Evolutionary conservation across 2,888 invertebrate genomes (phyloP), one percentile per base, ranked within the genome.

Genomic region (Drosophila nigricruria): DNA sequence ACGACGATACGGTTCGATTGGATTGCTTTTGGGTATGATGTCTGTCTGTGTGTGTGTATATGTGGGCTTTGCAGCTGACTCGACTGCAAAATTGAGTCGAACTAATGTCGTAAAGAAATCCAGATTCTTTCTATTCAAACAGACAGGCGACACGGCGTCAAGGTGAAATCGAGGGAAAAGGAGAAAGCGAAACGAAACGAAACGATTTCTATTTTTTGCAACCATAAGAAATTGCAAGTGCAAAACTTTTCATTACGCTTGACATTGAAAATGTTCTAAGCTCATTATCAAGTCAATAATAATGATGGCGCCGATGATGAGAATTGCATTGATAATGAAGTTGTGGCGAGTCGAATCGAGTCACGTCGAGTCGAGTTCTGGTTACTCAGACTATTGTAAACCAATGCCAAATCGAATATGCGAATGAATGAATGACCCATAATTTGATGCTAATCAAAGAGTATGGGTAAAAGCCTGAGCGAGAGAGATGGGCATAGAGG

Each of bases 21-120:
- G 40, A 32, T 54, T 65, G 18, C 27, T 32, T 47, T 34, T 32
- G 10, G 36, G 53, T 30, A 23, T 34, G 52, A 23, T 20, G 40
- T 25, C n/a, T n/a, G 53, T 9, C 9, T 23, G 43, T 25, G 25
- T n/a, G 47, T 27, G n/a, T 18, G 36, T 53, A 18, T 62, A 18
- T 43, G 65, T 18, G 27, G 36, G 42, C 30, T 65, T 62, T 36
- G 58, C 58, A 72, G 59, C 57, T 69, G 52, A 58, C 60, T 50
- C 56, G 63, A 59, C 71, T 77, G 70, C 62, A 72, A 80, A 75
- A 82, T 78, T 62, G 72, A 54, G 57, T 77, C 67, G 54, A 70
- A 70, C 70, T 85, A 85, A 85, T 84, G 80, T 82, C 73, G 73
- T 61, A 42, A 58, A 56, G 60, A 56, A 72, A 58, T 59, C 67